Conservation (phyloP, 1,140 invertebrate species). For the Apis florea region DNA sequence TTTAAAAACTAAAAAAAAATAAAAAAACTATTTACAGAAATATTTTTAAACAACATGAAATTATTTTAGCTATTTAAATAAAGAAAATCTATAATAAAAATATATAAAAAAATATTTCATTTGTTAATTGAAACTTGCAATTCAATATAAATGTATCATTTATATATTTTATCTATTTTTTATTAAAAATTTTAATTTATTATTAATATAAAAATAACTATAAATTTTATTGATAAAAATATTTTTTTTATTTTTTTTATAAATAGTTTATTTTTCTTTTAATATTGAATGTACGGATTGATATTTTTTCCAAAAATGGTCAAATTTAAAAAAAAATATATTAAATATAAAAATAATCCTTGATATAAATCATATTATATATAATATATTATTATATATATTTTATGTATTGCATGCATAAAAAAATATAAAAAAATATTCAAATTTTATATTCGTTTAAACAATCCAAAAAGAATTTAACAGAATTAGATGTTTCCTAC, state of each 20-base stretch:
- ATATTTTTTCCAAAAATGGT: background rate
- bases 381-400: no score
- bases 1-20: background rate
- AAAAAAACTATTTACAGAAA: background rate
- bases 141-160: background rate
- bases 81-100: background rate
- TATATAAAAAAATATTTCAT: background rate
- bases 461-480: conserved; percentile 13
- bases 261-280: background rate
- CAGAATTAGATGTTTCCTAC: conserved; percentile 29
- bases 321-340: background rate
- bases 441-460: background rate
- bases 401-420: background rate
- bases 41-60: background rate
- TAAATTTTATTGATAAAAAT: background rate
- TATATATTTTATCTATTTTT: background rate
- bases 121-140: background rate
- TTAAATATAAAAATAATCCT: background rate
- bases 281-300: background rate
- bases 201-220: background rate
- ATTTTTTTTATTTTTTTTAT: background rate
- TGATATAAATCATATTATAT: background rate
- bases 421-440: background rate
- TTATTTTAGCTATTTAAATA: background rate
- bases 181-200: background rate